phyloP scores from a whole-genome alignment of 2,797 vertebrate genomes.

The Mycteria americana region DNA sequence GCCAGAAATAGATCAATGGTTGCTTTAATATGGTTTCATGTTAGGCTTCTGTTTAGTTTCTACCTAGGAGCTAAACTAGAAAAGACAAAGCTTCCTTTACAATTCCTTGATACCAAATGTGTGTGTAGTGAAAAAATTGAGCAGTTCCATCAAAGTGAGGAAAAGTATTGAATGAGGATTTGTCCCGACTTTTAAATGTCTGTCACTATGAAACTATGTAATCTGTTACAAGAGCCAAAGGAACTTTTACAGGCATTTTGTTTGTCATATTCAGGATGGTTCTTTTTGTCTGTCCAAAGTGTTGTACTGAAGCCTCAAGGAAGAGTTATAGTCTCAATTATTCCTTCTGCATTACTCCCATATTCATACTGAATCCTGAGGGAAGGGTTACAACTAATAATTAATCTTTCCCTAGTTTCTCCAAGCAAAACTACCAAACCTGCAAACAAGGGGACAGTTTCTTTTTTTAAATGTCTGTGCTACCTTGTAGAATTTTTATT shows the following conservation, averaged over 20 bases:
- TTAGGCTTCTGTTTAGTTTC: neutral
- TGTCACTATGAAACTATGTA: neutral
- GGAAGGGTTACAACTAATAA: neutral
- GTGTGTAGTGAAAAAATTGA: neutral
- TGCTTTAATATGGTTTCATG: neutral
- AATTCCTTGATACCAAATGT: neutral
- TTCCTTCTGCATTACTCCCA: neutral
- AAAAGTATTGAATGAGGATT: neutral
- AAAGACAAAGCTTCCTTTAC: neutral
- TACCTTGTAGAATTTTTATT: neutral
- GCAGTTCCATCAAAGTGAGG: neutral
- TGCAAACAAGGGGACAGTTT: neutral
- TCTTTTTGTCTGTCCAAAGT: neutral
- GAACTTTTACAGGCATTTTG: neutral
- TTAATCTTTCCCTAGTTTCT: constrained; percentile 21
- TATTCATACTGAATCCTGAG: neutral
- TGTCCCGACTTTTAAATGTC: neutral
- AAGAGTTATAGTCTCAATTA: neutral
- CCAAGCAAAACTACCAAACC: neutral
- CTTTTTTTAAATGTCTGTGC: neutral
- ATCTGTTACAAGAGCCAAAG: neutral
- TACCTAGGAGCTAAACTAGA: neutral
- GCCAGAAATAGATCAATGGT: neutral
- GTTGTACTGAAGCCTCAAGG: neutral
- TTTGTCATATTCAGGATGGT: neutral